phyloP scores from a whole-genome alignment of 2,113 vertebrate species.

The Hypanus sabinus region DNA sequence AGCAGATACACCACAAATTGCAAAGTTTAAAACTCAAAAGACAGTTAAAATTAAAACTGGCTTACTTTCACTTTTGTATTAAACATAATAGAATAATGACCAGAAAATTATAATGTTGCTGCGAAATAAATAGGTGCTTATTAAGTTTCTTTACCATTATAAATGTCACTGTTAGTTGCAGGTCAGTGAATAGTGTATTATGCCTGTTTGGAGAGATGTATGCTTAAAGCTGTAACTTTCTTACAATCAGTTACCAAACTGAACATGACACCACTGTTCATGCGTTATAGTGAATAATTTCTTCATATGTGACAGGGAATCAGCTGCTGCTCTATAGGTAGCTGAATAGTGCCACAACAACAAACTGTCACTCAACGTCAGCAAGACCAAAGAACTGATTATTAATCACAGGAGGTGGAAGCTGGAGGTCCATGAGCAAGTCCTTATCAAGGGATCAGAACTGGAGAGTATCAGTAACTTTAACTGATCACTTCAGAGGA shows the following conservation, averaged over 20 bases:
- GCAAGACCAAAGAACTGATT: too few relatives aligned
- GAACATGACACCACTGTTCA: not conserved
- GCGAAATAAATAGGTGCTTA: not conserved
- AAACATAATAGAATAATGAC: not conserved
- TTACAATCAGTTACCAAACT: not conserved
- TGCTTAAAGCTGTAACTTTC: not conserved
- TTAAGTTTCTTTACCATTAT: not conserved
- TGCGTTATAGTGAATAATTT: not conserved
- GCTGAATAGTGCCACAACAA: too few relatives aligned
- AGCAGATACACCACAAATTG: not conserved
- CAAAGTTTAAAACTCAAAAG: not conserved
- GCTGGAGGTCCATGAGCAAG: too few relatives aligned
- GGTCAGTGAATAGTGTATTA: not conserved
- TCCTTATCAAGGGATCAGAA: too few relatives aligned
- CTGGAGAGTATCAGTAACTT: too few relatives aligned
- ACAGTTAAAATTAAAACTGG: not conserved
- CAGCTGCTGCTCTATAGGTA: not conserved
- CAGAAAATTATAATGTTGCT: not conserved
- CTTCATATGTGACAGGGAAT: not conserved
- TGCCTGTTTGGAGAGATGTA: not conserved
- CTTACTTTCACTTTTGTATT: not conserved
- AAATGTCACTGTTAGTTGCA: not conserved
- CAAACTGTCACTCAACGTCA: too few relatives aligned
- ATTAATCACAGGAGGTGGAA: too few relatives aligned
- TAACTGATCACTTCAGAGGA: too few relatives aligned